phyloP scores from a whole-genome alignment of 2,797 vertebrate species.

The Furcifer pardalis region DNA sequence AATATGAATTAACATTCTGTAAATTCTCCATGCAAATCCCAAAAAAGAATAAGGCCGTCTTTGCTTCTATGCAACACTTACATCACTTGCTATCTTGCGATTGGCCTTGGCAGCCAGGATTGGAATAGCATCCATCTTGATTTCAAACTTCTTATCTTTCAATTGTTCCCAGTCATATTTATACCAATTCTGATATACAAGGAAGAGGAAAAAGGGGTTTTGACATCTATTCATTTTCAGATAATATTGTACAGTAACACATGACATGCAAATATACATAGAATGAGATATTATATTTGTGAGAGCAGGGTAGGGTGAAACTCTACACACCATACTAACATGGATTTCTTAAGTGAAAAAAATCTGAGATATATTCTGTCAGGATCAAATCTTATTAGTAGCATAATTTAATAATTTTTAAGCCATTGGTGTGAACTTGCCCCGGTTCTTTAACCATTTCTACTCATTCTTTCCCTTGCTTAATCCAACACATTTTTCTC shows the following conservation, averaged over 20 bases:
- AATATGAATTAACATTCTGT: not conserved
- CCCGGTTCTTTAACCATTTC: not conserved
- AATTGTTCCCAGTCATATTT: constrained; percentile 89
- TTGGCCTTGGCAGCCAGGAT: constrained; percentile 91
- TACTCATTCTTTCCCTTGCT: not conserved
- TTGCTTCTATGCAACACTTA: constrained; percentile 72
- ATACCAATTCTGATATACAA: constrained; percentile 84
- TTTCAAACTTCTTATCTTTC: constrained; percentile 90
- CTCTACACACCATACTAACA: not conserved
- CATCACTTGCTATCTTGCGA: constrained; percentile 87
- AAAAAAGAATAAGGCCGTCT: not conserved
- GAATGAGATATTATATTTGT: not conserved
- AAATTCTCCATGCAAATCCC: not conserved
- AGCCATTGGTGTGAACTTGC: not conserved
- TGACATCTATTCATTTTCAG: not conserved
- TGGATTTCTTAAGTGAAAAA: not conserved
- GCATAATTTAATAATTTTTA: not conserved
- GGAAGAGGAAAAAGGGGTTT: not conserved
- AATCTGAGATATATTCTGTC: not conserved
- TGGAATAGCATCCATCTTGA: constrained; percentile 86
- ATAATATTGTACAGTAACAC: not conserved
- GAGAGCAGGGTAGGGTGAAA: not conserved
- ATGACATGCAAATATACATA: not conserved
- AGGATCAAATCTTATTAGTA: not conserved
- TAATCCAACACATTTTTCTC: not conserved